A percentile compares a stretch with the other conserved stretches of the same genome.
Evolutionary conservation across 2,888 invertebrate species (phyloP).

Genomic region (Exephanes ischioxanthus): DNA sequence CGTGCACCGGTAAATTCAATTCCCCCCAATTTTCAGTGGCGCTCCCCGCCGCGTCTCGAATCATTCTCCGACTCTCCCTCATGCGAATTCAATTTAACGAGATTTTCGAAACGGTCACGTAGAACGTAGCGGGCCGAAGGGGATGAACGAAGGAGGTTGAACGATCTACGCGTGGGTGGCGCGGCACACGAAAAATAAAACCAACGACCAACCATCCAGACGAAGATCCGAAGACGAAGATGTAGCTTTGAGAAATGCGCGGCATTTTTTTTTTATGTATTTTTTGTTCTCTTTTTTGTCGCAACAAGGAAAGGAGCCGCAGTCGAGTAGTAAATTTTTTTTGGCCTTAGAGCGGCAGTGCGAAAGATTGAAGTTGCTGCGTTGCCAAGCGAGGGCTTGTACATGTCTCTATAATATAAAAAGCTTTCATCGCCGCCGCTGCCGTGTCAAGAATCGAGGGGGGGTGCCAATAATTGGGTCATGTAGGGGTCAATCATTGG

Average conservation of each 20-base stretch:
- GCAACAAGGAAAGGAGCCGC: too few species aligned
- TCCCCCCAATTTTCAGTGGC: conserved; percentile 31
- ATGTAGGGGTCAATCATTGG: too few species aligned
- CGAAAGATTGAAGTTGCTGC: too few species aligned
- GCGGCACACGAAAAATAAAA: conserved; percentile 2
- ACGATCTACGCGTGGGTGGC: neutral
- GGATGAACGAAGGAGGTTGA: neutral
- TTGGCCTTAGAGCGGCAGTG: too few species aligned
- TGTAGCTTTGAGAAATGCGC: neutral
- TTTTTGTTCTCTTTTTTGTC: too few species aligned
- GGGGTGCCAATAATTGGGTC: too few species aligned
- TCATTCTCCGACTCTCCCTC: conserved; percentile 16
- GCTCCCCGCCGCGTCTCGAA: neutral
- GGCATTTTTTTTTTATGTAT: neutral
- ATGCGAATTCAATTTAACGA: conserved; percentile 24
- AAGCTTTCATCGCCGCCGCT: too few species aligned
- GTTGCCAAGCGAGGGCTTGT: too few species aligned
- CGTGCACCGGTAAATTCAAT: conserved; percentile 44
- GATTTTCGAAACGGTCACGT: conserved; percentile 29
- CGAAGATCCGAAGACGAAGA: neutral
- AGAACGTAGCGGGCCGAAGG: neutral
- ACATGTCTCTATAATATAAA: too few species aligned
- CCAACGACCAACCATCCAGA: neutral
- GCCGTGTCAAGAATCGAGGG: too few species aligned
- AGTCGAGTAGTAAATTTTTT: too few species aligned